Conservation (phyloP, 2,797 vertebrate species). For the Sebastes taczanowskii region DNA sequence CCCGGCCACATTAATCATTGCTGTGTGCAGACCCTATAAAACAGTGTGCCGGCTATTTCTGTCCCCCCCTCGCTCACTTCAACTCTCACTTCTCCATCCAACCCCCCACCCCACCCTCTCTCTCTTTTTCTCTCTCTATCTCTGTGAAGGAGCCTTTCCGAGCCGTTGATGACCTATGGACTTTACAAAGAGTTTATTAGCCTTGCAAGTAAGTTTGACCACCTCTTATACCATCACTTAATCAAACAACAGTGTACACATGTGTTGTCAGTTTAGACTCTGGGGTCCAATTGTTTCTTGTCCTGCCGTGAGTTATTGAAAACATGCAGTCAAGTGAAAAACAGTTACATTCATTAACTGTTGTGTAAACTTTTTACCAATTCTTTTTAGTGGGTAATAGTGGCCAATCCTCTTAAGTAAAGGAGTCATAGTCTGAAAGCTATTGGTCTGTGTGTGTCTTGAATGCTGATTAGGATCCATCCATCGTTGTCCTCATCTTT, state of each 20-base stretch:
- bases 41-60: conserved; percentile 78
- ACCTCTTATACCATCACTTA: conserved; percentile 6
- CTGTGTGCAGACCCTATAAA: conserved; percentile 80
- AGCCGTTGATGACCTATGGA: conserved; percentile 97
- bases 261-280: not conserved
- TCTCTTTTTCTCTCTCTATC: conserved; percentile 33
- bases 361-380: conserved; percentile 8
- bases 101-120: not conserved
- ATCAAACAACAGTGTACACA: conserved; percentile 1
- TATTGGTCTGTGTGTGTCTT: not conserved
- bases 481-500: not conserved
- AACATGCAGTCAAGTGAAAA: conserved; percentile 14
- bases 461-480: conserved; percentile 8
- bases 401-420: conserved; percentile 4
- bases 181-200: conserved; percentile 95
- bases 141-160: conserved; percentile 91
- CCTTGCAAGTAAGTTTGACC: conserved; percentile 91
- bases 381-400: not conserved
- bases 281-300: conserved; percentile 6
- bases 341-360: conserved; percentile 10
- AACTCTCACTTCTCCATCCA: conserved; percentile 50
- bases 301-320: conserved; percentile 31
- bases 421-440: conserved; percentile 4
- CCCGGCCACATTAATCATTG: conserved; percentile 82
- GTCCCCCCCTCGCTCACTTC: conserved; percentile 64